Conservation (phyloP, 2,888 invertebrate genomes). For the Caenorhabditis macrosperma region DNA sequence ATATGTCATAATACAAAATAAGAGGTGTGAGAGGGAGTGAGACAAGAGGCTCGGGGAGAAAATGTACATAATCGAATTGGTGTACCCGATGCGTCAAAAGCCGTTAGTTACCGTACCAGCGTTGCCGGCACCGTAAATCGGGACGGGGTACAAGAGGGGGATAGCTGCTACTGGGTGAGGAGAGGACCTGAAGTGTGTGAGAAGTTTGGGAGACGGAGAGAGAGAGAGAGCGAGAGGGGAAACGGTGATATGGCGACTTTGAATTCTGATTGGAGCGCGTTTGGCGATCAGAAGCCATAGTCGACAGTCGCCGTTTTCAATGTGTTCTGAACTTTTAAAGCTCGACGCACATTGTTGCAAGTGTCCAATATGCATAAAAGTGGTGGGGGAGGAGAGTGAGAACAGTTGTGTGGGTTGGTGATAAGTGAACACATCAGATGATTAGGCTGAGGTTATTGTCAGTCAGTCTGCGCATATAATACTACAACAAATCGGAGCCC, state of each 20-base stretch:
- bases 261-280: not conserved
- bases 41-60: not conserved
- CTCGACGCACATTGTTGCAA: no score
- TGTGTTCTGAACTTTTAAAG: not conserved
- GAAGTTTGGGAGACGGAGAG: constrained; percentile 31
- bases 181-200: constrained; percentile 55
- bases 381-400: constrained; percentile 14
- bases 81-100: constrained; percentile 52
- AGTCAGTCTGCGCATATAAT: constrained; percentile 19
- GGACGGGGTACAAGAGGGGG: constrained; percentile 33
- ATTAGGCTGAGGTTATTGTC: not conserved
- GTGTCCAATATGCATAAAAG: constrained; percentile 17
- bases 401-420: constrained; percentile 15
- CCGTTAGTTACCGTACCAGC: constrained; percentile 52
- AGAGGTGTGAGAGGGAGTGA: not conserved
- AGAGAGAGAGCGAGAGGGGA: constrained; percentile 9
- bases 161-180: not conserved
- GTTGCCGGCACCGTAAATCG: constrained; percentile 52
- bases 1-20: constrained; percentile 11
- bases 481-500: constrained; percentile 47
- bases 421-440: constrained; percentile 40
- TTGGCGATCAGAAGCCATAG: not conserved
- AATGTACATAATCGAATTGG: constrained; percentile 36
- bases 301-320: not conserved
- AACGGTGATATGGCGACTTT: no score